Evolutionary conservation across 2,797 vertebrate species (phyloP).

Genomic region (Ataeniobius toweri): DNA sequence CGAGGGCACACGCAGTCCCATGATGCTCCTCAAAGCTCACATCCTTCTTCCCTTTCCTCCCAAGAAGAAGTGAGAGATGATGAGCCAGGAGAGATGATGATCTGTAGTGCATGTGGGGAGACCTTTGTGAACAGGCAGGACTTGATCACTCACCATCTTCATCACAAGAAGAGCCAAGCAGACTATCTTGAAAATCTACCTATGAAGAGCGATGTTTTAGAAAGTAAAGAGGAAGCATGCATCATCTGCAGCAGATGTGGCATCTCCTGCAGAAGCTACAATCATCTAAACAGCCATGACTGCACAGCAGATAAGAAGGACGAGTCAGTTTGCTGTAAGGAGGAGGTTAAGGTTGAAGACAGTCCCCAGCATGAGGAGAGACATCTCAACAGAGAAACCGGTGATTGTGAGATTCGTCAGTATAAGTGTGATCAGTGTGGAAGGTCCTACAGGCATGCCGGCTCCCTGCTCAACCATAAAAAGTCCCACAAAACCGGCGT

Average conservation of each 20-base stretch:
- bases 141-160: slow-evolving; percentile 80
- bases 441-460: slow-evolving; percentile 88
- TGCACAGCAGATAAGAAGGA: slow-evolving; percentile 62
- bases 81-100: slow-evolving; percentile 79
- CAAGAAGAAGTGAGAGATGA: slow-evolving; percentile 76
- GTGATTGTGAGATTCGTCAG: slow-evolving; percentile 67
- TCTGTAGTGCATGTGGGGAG: slow-evolving; percentile 90
- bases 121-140: slow-evolving; percentile 86
- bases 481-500: slow-evolving; percentile 92
- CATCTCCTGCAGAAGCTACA: slow-evolving; percentile 72
- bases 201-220: slow-evolving; percentile 6
- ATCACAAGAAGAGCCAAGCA: slow-evolving; percentile 62
- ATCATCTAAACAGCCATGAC: slow-evolving; percentile 75
- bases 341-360: slow-evolving; percentile 47
- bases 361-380: slow-evolving; percentile 22
- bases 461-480: slow-evolving; percentile 92
- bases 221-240: slow-evolving; percentile 65
- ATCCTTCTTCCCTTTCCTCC: slow-evolving; percentile 73
- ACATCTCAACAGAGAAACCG: slow-evolving; percentile 30
- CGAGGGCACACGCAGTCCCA: slow-evolving; percentile 83
- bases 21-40: slow-evolving; percentile 64
- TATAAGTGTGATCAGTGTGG: slow-evolving; percentile 89
- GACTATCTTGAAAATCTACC: slow-evolving; percentile 26
- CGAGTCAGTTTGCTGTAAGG: slow-evolving; percentile 29
- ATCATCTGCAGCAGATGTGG: slow-evolving; percentile 82